Evolutionary conservation across 2,797 vertebrate species (phyloP), one percentile per base, ranked within the genome.

Genomic region (Notolepis coatsorum): DNA sequence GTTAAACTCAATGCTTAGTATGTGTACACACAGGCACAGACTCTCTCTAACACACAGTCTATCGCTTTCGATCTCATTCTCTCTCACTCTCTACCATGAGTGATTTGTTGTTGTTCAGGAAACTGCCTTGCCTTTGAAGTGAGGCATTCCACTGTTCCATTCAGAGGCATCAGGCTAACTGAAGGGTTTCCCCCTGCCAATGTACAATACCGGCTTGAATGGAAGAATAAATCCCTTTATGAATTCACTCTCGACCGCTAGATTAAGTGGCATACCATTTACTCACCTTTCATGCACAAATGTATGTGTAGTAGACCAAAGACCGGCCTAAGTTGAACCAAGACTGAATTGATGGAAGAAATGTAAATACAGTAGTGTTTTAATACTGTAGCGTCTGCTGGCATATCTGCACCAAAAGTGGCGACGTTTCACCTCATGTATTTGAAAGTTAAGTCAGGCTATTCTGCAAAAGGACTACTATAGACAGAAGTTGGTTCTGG

Each of bases 21-120:
- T 10, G 12, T 10, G 12, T 10, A 33, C 30, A 33, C 30, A 33
- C 30, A 33, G 7, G 12, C 30, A 33, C 30, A 33, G 7, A 33
- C 27, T 68, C 52, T 65, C 30, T 62, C 52, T 50, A 12, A 51
- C 37, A 58, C n/a, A 6, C 4, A 51, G 59, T 62, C 64, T 54
- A 8, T 54, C 25, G 55, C 8, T 41, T 4, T 12, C 28, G 15
- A 3, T 37, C 43, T 67, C 30, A 48, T n/a, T 39, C 33, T 68
- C 2, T 65, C 15, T 61, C 27, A 10, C 33, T 15, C 25, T 66
- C 38, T 61, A 33, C 27, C 12, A 23, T 62, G 24, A 50, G 28
- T 63, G 23, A 69, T 80, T 72, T 77, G n/a, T 62, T 68, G 57
- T 72, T 77, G 66, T 72, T 79, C 50, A 70, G 77, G 69, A 80